Evolutionary conservation across 92 coral and sea anemone species (phyloP), one percentile per base, ranked within the genome.

Genomic region (Siderastrea radians): DNA sequence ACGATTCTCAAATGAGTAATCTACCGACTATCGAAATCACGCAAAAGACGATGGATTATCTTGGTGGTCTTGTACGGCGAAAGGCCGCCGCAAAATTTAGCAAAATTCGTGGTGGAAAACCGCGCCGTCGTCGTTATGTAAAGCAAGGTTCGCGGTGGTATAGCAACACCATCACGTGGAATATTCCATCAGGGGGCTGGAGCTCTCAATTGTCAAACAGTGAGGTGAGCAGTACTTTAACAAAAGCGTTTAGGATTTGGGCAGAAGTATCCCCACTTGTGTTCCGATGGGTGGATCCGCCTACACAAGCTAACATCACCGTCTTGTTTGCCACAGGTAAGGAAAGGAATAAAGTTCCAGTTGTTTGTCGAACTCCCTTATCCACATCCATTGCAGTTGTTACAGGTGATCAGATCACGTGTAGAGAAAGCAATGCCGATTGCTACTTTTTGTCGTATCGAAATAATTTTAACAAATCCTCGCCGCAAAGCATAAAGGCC

Each of bases 181-280:
- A 80, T 6, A 49, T 95, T 11, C 66, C 79, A 2, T 12, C 67
- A 1, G 68, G 51, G 7, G 52, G 7, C 1, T 86, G 75, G 73
- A 79, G 92, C 74, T 6, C 65, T 1, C 72, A 68, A 44, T 58
- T 93, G 60, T 81, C 87, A 6, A n/a, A 47, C 10, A 12, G 58
- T 52, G 81, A 67, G 6, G 89, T 86, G 0, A 82, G 74, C 8
- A 4, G 47, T 0, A 84, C 80, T 17, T 46, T 96, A 15, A 58
- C 69, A 0, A 17, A 75, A 58, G 92, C 98, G 0, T 89, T 93
- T 51, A 81, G 90, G 66, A 60, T 54, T 0, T 85, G 93, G 93
- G 87, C 94, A 16, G 95, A 88, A 81, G 96, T 93, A 0, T 70
- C 60, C 44, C 88, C 87, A 2, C 17, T 86, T 5, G 60, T 68